Base-by-base conservation (phyloP, 2,113 vertebrate species). In the Asarcornis scutulata region DNA sequence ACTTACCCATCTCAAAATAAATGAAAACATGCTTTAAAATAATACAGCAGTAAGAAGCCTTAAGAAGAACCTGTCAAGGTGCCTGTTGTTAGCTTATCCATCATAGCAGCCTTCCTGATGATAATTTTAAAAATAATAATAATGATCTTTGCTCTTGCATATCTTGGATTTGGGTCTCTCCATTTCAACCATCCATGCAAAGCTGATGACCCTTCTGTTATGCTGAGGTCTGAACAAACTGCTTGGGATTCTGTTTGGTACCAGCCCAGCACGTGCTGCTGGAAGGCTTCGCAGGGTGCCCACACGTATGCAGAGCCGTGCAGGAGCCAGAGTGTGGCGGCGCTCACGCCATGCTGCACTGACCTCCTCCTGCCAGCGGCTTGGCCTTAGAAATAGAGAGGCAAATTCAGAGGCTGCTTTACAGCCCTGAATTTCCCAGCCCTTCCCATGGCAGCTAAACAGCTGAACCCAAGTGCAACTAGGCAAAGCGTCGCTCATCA, bases 261-360 rank as follows among this genome's bases (percentile, higher is more conserved):
- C 11, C 53, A 75, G 20, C 5, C 11, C 6, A 72, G 18, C 6
- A 1, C 10, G 79, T 64, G 6, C n/a, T 36, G 2, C 5, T 20
- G 68, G 56, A n/a, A 58, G 22, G 26, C 29, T 68, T 3, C 63
- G 38, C 58, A 1, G 2, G 12, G 72, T 1, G 1, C 62, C 31
- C 9, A 9, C 17, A 7, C 5, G 13, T 32, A 3, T 0, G 1
- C 36, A 60, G 44, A 44, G 26, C 38, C 63, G 55, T 2, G 1
- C 5, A 13, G 38, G 17, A 77, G 46, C 20, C 1, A 60, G 34
- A 68, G 31, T 4, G 34, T 7, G 3, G 16, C 17, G 7, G 31
- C 18, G 52, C 76, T 77, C 5, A 2, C 13, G 4, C 38, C 2
- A 0, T 2, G 13, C 55, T 34, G 11, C 17, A n/a, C 79, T 56